phyloP scores from a whole-genome alignment of 2,888 invertebrate genomes.

The Epinotia bilunana region DNA sequence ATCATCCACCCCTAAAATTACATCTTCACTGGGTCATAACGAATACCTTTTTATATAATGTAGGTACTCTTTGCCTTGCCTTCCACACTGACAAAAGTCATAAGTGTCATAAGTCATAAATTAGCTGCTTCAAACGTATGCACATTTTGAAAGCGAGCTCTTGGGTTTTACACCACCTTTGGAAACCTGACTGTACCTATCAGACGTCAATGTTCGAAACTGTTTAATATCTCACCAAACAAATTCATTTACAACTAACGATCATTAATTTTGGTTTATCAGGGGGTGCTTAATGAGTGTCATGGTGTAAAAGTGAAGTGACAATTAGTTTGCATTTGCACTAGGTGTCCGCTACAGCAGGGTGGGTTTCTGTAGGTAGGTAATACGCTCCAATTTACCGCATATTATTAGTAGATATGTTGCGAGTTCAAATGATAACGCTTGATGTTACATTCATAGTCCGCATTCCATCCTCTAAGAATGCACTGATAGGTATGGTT shows the following conservation, averaged over 20 bases:
- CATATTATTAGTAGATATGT: conserved; percentile 14
- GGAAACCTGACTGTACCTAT: not conserved
- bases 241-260: conserved; percentile 37
- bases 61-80: not conserved
- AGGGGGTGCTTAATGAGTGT: conserved; percentile 38
- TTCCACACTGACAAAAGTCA: not conserved
- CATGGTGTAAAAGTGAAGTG: conserved; percentile 38
- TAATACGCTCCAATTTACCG: conserved; percentile 1
- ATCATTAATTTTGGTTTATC: conserved; percentile 37
- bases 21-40: not conserved
- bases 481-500: conserved; percentile 29
- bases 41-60: not conserved
- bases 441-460: conserved; percentile 15
- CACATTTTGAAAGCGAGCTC: not conserved
- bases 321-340: conserved; percentile 37
- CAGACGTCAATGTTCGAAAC: not conserved
- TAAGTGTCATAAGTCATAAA: not conserved
- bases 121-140: conserved; percentile 2
- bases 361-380: conserved; percentile 6
- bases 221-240: conserved; percentile 10
- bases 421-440: conserved; percentile 25
- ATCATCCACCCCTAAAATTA: not conserved
- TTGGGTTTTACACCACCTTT: not conserved
- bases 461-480: conserved; percentile 23
- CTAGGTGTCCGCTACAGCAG: conserved; percentile 7